Base-by-base conservation (phyloP, 2,113 vertebrate species). In the Pterocles gutturalis region DNA sequence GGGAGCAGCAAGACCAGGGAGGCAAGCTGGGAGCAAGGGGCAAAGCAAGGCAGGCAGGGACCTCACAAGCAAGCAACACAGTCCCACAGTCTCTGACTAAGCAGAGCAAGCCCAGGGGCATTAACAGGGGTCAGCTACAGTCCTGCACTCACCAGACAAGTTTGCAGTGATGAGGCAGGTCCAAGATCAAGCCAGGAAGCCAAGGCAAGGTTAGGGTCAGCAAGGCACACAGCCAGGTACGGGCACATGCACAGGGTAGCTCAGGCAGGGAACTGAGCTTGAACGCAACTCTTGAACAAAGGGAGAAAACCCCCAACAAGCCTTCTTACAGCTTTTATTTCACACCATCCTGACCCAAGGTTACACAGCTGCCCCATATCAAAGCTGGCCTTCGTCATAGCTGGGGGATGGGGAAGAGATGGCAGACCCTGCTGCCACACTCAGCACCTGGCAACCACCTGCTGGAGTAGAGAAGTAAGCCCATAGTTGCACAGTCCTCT, bases 171-270 rank as follows among this genome's bases (percentile, higher is more conserved):
- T 10, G 18, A 70, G 14, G 34, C 26, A 69, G 69, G 20, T 65
- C 83, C 60, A n/a, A 34, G 54, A 33, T 80, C 43, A 43, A 67
- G 61, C 61, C 22, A 54, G 43, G 17, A 65, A 65, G 24, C 18
- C 61, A 73, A 70, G 29, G 29, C 51, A 69, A 86, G 51, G 85
- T 21, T 55, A 91, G 67, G 62, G 9, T 55, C 71, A 80, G 33
- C 16, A n/a, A 67, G 17, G 24, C n/a, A 36, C 38, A 43, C 19
- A n/a, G 48, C 28, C 54, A 61, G 13, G 22, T 31, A 58, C 51
- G 82, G 41, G 19, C n/a, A 61, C 55, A 17, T 2, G 0, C 14
- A 16, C 3, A 53, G 9, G 0, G 0, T 5, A 55, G 36, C 31
- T 69, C 48, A 61, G 13, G 13, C 58, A 57, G 31, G 17, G 36